These are phyloP conservation scores for Oxycera nigricornis DNA, from an alignment of 2,888 invertebrate genomes.

Conservation along the genomic window DNA sequence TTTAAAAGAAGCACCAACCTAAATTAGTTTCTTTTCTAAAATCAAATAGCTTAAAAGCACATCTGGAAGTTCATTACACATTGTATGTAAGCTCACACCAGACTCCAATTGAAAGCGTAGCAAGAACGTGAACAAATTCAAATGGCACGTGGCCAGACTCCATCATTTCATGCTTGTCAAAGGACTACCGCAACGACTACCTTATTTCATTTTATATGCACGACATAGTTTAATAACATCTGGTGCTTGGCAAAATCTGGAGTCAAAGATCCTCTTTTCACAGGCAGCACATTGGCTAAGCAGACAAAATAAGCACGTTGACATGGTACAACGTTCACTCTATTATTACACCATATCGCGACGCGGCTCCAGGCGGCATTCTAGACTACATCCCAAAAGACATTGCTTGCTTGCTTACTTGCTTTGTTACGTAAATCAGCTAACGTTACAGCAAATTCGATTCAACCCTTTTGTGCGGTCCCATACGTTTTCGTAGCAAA, in stretches of 20 bases:
- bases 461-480: background rate
- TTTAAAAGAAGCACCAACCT: too few relatives aligned
- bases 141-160: slow-evolving; percentile 42
- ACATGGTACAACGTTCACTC: background rate
- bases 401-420: background rate
- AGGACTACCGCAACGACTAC: slow-evolving; percentile 23
- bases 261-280: slow-evolving; percentile 7
- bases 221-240: slow-evolving; percentile 37
- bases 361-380: background rate
- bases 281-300: background rate
- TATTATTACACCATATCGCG: background rate
- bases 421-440: background rate
- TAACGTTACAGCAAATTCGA: background rate
- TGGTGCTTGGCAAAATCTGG: slow-evolving; percentile 24
- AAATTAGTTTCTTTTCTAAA: too few relatives aligned
- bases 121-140: slow-evolving; percentile 38
- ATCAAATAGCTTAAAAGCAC: too few relatives aligned
- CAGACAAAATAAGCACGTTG: background rate
- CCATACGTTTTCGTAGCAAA: too few relatives aligned
- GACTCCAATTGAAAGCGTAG: slow-evolving; percentile 37
- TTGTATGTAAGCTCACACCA: background rate
- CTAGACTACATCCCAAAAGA: background rate
- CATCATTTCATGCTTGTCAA: slow-evolving; percentile 35
- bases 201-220: slow-evolving; percentile 36
- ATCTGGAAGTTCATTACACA: too few relatives aligned